Evolutionary conservation across 2,888 invertebrate genomes (phyloP), one percentile per base, ranked within the genome.

Genomic region (Sphinx pinastri): DNA sequence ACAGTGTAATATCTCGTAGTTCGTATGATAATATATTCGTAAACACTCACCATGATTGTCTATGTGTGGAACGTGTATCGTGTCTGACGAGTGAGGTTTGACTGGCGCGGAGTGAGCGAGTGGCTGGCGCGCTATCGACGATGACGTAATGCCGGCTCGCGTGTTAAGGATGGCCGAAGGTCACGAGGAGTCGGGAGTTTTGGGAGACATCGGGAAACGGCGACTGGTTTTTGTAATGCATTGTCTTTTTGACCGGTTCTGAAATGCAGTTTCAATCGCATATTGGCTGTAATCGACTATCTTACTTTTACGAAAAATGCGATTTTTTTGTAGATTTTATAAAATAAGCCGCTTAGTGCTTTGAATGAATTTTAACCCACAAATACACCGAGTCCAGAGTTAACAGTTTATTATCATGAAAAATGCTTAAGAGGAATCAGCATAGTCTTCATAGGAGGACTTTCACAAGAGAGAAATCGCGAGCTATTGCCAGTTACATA

Each of bases 41-140:
- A 63, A 63, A 63, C 63, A 63, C 63, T 63, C 49, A 63, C 63
- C 63, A 63, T 63, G 16, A 7, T 63, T 63, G 49, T 19, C 47
- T 49, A 13, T 63, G 19, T 63, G 10, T 16, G n/a, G 10, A 55
- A 63, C 63, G 63, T 63, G 49, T 16, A 19, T 63, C 19, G 12
- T 63, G 19, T 6, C 4, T 13, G 19, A 49, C 63, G 63, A 47
- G 12, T 49, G 19, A 63, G 63, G 47, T 49, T 63, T 45, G 49
- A 63, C 63, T 63, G 49, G 16, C 12, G 47, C 47, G 60, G n/a
- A 12, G 60, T 16, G 63, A 5, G 25, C 49, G 63, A 12, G 25
- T 11, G 19, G 19, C 19, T 25, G 25, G 13, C 16, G 19, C 63
- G 63, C 16, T 63, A 63, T 63, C 63, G 63, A 19, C 5, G 63